Base-by-base conservation (phyloP, 2,113 vertebrate genomes). In the Paradoxurus hermaphroditus region DNA sequence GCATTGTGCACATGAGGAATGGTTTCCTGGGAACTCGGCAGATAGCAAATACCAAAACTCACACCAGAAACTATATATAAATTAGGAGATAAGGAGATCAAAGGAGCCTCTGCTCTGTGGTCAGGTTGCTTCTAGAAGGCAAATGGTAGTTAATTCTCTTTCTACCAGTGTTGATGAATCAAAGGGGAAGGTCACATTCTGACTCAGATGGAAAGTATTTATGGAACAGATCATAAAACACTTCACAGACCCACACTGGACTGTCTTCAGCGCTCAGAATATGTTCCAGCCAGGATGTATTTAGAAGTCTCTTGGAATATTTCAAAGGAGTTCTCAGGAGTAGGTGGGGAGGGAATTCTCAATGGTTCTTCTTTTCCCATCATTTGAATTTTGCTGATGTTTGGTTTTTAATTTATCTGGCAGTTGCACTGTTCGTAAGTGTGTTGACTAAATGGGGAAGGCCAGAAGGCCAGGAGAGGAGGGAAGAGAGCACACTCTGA, bases 161-260 rank as follows among this genome's bases (percentile, higher is more conserved):
- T 68, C 25, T 14, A n/a, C 82, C 56, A 67, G n/a, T 53, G 49
- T 19, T 72, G 88, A 29, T 62, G 53, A 91, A 88, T 92, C 82
- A 36, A 96, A 90, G 53, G 34, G 91, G 49, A 92, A 94, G 62
- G 88, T 62, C 39, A 83, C 39, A 51, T 27, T 89, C 44, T 97
- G 97, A 97, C 78, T 97, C 95, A 93, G 18, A 91, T 67, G 96
- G 67, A 97, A 97, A 97, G 82, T 93, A 91, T 97, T 97, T 96
- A 86, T 56, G 82, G 86, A 78, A 87, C 82, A 95, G 77, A 91
- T 95, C 91, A 97, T 81, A 44, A 97, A 96, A 88, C 86, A 93
- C 85, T 95, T 79, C 49, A 44, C 59, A 94, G 82, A 65, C 29
- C 70, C 62, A 77, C 46, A 53, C 18, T 6, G 14, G 10, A 15